Evolutionary conservation across 2,888 invertebrate genomes (phyloP).

Genomic region (Cephalotes varians): DNA sequence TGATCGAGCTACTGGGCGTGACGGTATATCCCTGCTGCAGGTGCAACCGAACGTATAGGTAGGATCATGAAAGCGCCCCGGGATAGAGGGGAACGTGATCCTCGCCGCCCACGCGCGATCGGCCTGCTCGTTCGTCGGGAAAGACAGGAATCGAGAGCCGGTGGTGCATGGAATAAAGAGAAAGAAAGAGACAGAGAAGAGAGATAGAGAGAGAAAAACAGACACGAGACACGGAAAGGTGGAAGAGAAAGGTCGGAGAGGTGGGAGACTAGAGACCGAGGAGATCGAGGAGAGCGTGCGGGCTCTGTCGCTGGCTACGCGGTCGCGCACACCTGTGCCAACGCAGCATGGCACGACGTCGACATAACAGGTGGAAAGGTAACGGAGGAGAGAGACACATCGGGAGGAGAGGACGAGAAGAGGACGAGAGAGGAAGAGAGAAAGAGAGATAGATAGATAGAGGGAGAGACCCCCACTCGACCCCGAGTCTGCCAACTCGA

Average conservation of each 20-base stretch:
- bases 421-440: conserved; percentile 53
- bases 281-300: conserved; percentile 57
- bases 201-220: conserved; percentile 15
- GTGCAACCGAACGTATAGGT: conserved; percentile 75
- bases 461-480: conserved; percentile 77
- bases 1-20: conserved; percentile 78
- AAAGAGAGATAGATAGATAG: conserved; percentile 60
- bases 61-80: conserved; percentile 70
- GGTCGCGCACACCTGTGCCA: conserved; percentile 78
- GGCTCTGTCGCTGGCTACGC: conserved; percentile 61
- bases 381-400: conserved; percentile 63
- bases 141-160: conserved; percentile 50
- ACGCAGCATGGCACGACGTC: conserved; percentile 78
- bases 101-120: conserved; percentile 81
- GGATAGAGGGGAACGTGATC: conserved; percentile 69
- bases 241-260: conserved; percentile 51
- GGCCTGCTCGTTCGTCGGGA: conserved; percentile 60
- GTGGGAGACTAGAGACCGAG: conserved; percentile 58
- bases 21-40: conserved; percentile 77
- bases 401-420: conserved; percentile 61
- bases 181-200: conserved; percentile 29
- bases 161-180: conserved; percentile 51
- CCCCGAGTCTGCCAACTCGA: conserved; percentile 79
- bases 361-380: conserved; percentile 84
- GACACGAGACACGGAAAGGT: conserved; percentile 20